Base-by-base conservation (phyloP, 2,797 vertebrate species). In the Gobionotothen gibberifrons region DNA sequence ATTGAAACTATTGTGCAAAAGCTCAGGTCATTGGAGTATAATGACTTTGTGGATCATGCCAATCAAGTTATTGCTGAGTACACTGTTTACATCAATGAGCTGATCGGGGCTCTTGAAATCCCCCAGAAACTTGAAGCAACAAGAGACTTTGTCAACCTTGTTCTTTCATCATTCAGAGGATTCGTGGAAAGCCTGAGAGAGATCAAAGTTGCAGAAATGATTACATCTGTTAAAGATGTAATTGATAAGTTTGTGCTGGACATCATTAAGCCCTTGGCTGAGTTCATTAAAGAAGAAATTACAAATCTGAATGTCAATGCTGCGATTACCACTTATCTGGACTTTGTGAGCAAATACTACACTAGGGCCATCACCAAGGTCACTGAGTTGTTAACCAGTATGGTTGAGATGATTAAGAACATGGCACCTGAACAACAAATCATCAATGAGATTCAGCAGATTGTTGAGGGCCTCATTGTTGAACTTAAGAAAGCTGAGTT, bases 21-120 rank as follows among this genome's bases (percentile, higher is more conserved):
- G 1, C 64, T 99, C 54, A 96, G 87, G 52, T 89, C 95, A 67
- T 92, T 97, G 78, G 86, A 97, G 63, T 97, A 98, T 82, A 95
- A 96, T 70, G 74, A 84, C 5, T 95, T 96, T 93, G 94, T 97
- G 55, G 88, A 94, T 72, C 57, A 90, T 36, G 81, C 65, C 80
- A 98, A 98, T 85, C 68, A 77, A 4, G 87, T 88, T 74, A 95
- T 97, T 58, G 81, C 2, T 63, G 69, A 90, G 42, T 56, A 82
- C 49, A 96, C 91, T 15, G 43, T 40, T 19, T 82, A 78, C 53
- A 62, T 97, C 67, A 97, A 97, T 78, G 54, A 88, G 2, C 68
- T 95, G 56, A 95, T 97, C 64, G 92, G 70, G 83, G 84, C 88
- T 67, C 86, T 96, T 74, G 95, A 97, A 78, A 91, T 98, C 64